Base-by-base conservation (phyloP, 2,797 vertebrate genomes). In the Masticophis lateralis region DNA sequence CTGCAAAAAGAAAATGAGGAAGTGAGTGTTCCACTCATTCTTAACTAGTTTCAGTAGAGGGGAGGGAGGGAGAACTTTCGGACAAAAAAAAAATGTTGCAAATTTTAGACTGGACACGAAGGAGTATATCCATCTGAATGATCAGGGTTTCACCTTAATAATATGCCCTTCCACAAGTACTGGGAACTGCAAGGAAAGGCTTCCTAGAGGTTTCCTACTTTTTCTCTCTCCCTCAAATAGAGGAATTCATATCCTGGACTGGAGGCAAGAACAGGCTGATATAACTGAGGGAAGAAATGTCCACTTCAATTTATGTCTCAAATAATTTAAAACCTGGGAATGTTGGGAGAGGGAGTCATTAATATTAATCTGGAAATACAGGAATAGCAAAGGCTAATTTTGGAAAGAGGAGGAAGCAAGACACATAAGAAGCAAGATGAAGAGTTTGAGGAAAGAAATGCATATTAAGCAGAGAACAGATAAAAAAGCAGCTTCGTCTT, bases 1-100 rank as follows among this genome's bases (percentile, higher is more conserved):
- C 94, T 88, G 88, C n/a, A 92, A 32, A 86, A 18, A 94, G 86
- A 95, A 96, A 96, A 96, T 87, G 95, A 96, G 97, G 97, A 97
- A 97, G 95, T 92, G 18, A 86, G 16, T 83, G 47, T 28, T 51
- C 11, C 51, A 3, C 43, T 88, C 55, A 37, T 27, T 14, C 87
- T 47, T 0, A 88, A 51, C 87, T 27, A 47, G 10, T 86, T 69
- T 37, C 22, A 3, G 56, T n/a, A 13, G 3, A 18, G 69, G 3
- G 51, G 2, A 9, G 51, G 8, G 9, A 63, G 27, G 27, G 27
- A 66, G 28, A n/a, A 11, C 28, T 28, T 66, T n/a, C n/a, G 27
- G 61, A 13, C 11, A 5, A 66, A 63, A 28, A 63, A 28, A 28
- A 66, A 5, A 5, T 63, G 43, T 51, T 51, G 61, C 61, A 66